phyloP scores from a whole-genome alignment of 2,888 invertebrate genomes.

The Ischnus inquisitorius region DNA sequence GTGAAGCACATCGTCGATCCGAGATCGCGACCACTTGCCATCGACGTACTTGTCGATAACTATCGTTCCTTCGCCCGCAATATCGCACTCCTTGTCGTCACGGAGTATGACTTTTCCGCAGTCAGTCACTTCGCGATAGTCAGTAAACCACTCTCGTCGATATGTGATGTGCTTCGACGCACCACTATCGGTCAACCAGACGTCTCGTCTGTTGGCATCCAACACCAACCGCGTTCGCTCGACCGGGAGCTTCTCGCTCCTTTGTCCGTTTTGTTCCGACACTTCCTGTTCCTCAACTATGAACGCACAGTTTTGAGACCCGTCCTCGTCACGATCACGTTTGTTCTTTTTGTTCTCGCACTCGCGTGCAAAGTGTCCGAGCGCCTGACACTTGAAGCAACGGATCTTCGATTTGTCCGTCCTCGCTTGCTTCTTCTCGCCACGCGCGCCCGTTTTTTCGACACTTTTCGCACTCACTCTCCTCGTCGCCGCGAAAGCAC shows the following conservation, averaged over 20 bases:
- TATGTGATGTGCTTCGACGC: constrained; percentile 63
- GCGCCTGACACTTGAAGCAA: constrained; percentile 55
- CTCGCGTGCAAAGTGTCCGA: constrained; percentile 60
- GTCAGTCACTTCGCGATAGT: constrained; percentile 38
- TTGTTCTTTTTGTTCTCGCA: constrained; percentile 28
- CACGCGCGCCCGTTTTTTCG: not conserved
- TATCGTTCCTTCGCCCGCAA: constrained; percentile 60
- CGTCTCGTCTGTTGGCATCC: constrained; percentile 28
- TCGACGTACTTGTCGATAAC: constrained; percentile 57
- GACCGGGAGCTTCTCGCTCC: constrained; percentile 8
- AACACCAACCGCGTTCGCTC: constrained; percentile 2
- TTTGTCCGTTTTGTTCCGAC: constrained; percentile 1
- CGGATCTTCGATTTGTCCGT: constrained; percentile 13
- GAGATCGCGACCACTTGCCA: constrained; percentile 30
- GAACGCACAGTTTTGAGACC: constrained; percentile 33
- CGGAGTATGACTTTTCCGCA: constrained; percentile 57
- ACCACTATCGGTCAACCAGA: constrained; percentile 66
- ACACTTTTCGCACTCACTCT: not conserved
- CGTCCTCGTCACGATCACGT: not conserved
- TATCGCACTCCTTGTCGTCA: constrained; percentile 51
- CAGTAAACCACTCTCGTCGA: constrained; percentile 59
- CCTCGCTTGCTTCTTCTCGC: constrained; percentile 11
- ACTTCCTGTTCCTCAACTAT: not conserved
- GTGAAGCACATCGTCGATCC: constrained; percentile 61
- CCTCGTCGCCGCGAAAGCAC: constrained; percentile 31